Conservation (phyloP, 2,113 vertebrate species). For the Amia ocellicauda region DNA sequence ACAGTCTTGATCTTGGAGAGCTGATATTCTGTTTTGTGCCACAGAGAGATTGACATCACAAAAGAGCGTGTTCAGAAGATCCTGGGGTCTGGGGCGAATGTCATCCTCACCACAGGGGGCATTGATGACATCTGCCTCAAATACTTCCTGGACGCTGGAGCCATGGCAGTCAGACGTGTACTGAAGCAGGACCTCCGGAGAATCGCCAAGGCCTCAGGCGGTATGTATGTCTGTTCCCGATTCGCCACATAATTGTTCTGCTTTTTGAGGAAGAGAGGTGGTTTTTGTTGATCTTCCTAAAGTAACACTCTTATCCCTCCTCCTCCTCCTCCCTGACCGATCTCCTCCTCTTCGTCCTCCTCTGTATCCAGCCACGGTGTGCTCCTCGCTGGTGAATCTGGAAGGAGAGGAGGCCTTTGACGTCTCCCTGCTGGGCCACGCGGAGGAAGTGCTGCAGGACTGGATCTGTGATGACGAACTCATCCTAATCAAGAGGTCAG, state of each 20-base stretch:
- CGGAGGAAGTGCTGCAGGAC: constrained; percentile 15
- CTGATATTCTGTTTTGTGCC: background rate
- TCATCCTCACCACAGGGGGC: constrained; percentile 15
- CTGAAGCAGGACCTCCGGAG: constrained; percentile 4
- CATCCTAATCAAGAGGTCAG: constrained; percentile 2
- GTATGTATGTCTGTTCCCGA: too few species aligned
- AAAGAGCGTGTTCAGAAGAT: constrained; percentile 12
- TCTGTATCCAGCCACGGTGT: background rate
- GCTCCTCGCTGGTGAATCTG: constrained; percentile 12
- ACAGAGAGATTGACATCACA: constrained; percentile 13
- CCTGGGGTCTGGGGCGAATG: constrained; percentile 8
- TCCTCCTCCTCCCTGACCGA: too few species aligned
- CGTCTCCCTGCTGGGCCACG: constrained; percentile 4
- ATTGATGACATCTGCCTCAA: constrained; percentile 16
- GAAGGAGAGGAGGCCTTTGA: constrained; percentile 17
- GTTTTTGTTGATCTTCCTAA: too few species aligned
- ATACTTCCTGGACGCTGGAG: constrained; percentile 7
- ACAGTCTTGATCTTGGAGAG: too few species aligned
- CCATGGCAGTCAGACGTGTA: constrained; percentile 7
- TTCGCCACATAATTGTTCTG: too few species aligned
- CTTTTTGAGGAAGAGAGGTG: too few species aligned
- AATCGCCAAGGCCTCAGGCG: constrained; percentile 13
- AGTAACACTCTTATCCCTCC: too few species aligned
- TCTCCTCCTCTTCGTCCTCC: too few species aligned
- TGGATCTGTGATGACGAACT: constrained; percentile 15